Conservation (phyloP, 37 sponge, comb jelly and placozoan genomes). For the Spongilla lacustris region DNA sequence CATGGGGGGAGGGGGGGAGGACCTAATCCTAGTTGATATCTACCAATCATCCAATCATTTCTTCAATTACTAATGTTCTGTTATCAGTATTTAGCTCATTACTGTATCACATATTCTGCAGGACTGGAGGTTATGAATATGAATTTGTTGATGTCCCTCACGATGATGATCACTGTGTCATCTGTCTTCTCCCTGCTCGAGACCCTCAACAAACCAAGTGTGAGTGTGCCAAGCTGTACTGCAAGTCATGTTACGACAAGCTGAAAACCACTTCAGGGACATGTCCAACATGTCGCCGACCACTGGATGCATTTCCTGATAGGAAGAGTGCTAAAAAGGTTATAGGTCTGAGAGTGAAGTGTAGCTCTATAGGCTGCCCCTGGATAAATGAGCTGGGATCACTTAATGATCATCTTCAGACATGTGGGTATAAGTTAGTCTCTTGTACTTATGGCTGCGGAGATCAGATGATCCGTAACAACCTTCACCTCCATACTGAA, state of each 20-base stretch:
- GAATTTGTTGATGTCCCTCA: conserved; percentile 17
- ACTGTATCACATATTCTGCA: too few relatives aligned
- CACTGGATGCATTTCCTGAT: too few relatives aligned
- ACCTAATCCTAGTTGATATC: too few relatives aligned
- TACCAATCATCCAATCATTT: too few relatives aligned
- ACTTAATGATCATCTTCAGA: background rate
- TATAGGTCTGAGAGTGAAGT: conserved; percentile 2
- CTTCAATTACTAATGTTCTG: too few relatives aligned
- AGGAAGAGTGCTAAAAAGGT: too few relatives aligned
- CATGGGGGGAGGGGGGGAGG: too few relatives aligned
- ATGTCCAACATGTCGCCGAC: conserved; percentile 23
- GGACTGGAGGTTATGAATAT: conserved; percentile 18
- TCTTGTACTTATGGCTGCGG: conserved; percentile 30
- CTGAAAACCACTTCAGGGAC: background rate
- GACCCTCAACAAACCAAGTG: conserved; percentile 8
- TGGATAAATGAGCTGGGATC: conserved; percentile 37
- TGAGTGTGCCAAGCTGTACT: conserved; percentile 42
- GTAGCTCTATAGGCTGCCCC: conserved; percentile 11
- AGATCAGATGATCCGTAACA: background rate
- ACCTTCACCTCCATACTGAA: conserved; percentile 11
- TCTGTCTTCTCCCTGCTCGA: conserved; percentile 10
- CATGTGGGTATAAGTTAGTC: conserved; percentile 10
- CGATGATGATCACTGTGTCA: conserved; percentile 17
- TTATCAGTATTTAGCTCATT: too few relatives aligned
- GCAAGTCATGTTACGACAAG: conserved; percentile 8